A percentile compares a stretch with the other conserved stretches of the same genome.
Evolutionary conservation across 2,113 vertebrate genomes (phyloP).

Genomic region (Donacobius atricapilla): DNA sequence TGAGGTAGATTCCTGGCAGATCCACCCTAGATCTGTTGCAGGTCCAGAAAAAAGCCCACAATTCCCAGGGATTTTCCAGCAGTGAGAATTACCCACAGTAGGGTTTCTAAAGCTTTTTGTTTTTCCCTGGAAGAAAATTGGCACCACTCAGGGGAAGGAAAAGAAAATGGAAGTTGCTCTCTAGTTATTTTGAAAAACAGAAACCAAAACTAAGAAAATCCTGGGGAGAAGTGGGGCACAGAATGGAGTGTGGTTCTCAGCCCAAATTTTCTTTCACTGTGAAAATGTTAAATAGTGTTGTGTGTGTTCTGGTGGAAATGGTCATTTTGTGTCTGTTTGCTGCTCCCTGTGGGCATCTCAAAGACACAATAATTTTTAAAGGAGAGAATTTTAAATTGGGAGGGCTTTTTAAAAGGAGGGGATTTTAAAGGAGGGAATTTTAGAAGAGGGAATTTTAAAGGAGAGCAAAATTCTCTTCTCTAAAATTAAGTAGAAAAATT

Average conservation of each 20-base stretch:
- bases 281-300: accelerated
- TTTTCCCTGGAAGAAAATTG: background rate
- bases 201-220: background rate
- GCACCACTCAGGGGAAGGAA: background rate
- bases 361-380: no score
- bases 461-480: background rate
- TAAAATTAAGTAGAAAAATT: background rate
- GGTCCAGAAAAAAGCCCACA: background rate
- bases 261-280: background rate
- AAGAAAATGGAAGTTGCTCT: background rate
- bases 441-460: background rate
- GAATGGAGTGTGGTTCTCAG: background rate
- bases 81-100: no score
- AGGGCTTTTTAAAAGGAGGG: background rate
- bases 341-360: background rate
- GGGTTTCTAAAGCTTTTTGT: background rate
- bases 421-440: background rate
- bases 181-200: background rate
- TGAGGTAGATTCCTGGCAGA: accelerated
- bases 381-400: background rate
- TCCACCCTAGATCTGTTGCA: accelerated
- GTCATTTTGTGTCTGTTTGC: background rate
- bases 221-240: accelerated
- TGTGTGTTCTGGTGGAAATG: background rate
- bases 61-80: background rate